These are phyloP conservation scores for Coelopa frigida DNA, from an alignment of 1,140 invertebrate species.

Conservation along the genomic window DNA sequence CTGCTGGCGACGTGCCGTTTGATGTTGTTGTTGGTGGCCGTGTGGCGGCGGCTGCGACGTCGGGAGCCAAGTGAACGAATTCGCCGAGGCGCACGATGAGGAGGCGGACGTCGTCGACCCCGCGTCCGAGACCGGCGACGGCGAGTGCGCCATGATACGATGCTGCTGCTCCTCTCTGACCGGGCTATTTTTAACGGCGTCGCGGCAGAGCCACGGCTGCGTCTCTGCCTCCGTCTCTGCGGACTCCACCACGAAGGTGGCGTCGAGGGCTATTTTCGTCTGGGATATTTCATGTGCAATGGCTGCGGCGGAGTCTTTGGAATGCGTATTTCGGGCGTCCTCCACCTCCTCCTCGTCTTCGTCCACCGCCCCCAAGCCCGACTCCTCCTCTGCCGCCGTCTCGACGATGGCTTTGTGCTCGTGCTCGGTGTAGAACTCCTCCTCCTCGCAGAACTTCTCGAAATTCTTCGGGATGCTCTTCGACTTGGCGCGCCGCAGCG, in stretches of 20 bases:
- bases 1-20: not conserved
- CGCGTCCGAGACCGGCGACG: constrained; percentile 19
- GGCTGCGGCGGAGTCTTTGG: constrained; percentile 17
- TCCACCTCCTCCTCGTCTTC: constrained; percentile 4
- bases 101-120: constrained; percentile 20
- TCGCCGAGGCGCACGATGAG: constrained; percentile 38
- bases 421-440: constrained; percentile 17
- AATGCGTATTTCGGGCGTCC: constrained; percentile 13
- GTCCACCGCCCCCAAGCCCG: constrained; percentile 8
- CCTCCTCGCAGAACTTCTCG: constrained; percentile 40
- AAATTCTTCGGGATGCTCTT: constrained; percentile 47
- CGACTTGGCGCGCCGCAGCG: constrained; percentile 37
- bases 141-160: constrained; percentile 38
- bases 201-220: constrained; percentile 18
- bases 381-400: not conserved
- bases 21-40: constrained; percentile 6
- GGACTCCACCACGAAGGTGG: constrained; percentile 15
- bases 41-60: constrained; percentile 13
- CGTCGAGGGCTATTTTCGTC: constrained; percentile 33
- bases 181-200: constrained; percentile 19
- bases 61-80: constrained; percentile 43
- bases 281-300: constrained; percentile 32
- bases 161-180: constrained; percentile 9
- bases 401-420: not conserved
- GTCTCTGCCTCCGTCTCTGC: not conserved